A percentile compares a stretch with the other conserved stretches of the same genome.
Evolutionary conservation across 1,140 invertebrate species (phyloP).

Genomic region (Medauroidea extradentata): DNA sequence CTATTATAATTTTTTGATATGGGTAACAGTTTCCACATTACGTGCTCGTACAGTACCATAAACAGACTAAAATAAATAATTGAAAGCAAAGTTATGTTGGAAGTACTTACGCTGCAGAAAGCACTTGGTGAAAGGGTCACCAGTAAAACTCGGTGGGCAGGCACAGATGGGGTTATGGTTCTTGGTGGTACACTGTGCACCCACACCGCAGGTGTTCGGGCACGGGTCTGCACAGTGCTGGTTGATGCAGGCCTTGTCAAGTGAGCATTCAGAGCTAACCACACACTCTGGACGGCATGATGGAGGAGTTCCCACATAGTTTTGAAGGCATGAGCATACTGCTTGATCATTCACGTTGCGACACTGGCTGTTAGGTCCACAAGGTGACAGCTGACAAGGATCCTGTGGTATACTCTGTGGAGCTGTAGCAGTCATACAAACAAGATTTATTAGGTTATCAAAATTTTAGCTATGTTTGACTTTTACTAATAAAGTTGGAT

Average conservation of each 20-base stretch:
- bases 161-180: slow-evolving; percentile 62
- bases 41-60: too few relatives aligned
- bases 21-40: too few relatives aligned
- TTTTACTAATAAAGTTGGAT: too few relatives aligned
- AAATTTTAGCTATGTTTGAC: too few relatives aligned
- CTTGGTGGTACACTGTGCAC: slow-evolving; percentile 49
- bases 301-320: slow-evolving; percentile 49
- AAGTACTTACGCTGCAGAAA: slow-evolving; percentile 40
- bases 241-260: slow-evolving; percentile 51
- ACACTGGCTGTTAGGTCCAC: slow-evolving; percentile 54
- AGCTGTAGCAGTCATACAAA: background rate
- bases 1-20: too few relatives aligned
- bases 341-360: slow-evolving; percentile 47
- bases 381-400: slow-evolving; percentile 50
- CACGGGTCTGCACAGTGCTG: slow-evolving; percentile 55
- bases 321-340: slow-evolving; percentile 52
- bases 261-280: slow-evolving; percentile 58
- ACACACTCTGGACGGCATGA: slow-evolving; percentile 59
- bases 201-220: slow-evolving; percentile 51
- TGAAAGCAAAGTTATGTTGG: background rate
- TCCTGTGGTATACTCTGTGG: slow-evolving; percentile 27
- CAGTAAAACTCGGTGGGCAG: slow-evolving; percentile 65
- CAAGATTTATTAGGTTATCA: too few relatives aligned
- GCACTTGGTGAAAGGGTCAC: slow-evolving; percentile 67
- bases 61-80: slow-evolving; percentile 12